These are phyloP conservation scores for Pogonomyrmex barbatus DNA, from an alignment of 1,140 invertebrate species.

Conservation along the genomic window DNA sequence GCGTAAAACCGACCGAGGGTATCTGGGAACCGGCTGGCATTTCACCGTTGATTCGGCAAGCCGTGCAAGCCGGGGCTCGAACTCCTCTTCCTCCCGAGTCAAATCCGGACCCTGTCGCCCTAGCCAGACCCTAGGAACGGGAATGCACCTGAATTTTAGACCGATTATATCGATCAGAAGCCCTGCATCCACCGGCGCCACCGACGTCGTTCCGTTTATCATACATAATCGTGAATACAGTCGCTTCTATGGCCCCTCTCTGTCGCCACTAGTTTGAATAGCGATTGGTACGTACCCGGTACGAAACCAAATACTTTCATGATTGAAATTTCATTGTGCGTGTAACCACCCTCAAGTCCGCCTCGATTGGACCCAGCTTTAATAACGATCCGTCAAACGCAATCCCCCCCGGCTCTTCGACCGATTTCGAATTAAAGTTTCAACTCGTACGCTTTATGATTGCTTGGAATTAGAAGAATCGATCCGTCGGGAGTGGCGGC, in stretches of 20 bases:
- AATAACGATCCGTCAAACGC: slow-evolving; percentile 69
- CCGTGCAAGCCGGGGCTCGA: background rate
- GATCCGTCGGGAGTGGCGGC: background rate
- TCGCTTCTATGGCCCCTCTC: background rate
- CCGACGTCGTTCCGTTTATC: slow-evolving; percentile 54
- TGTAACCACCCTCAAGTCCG: slow-evolving; percentile 36
- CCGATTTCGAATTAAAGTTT: slow-evolving; percentile 56
- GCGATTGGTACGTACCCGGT: slow-evolving; percentile 15
- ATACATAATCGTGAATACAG: slow-evolving; percentile 59
- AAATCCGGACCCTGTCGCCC: background rate
- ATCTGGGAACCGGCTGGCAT: slow-evolving; percentile 59
- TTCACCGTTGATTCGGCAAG: slow-evolving; percentile 52
- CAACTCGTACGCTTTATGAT: slow-evolving; percentile 42
- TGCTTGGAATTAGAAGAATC: slow-evolving; percentile 49
- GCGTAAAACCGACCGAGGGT: slow-evolving; percentile 65
- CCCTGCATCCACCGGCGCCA: background rate
- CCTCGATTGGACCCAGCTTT: slow-evolving; percentile 37
- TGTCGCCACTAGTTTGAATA: background rate
- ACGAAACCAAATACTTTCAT: slow-evolving; percentile 65
- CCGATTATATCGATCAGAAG: slow-evolving; percentile 63
- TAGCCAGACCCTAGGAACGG: background rate
- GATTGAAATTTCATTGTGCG: slow-evolving; percentile 72
- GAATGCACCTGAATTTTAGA: slow-evolving; percentile 63
- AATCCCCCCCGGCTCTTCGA: slow-evolving; percentile 20
- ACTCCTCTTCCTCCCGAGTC: background rate